These are phyloP conservation scores for Operophtera brumata DNA, from an alignment of 2,888 invertebrate genomes.

Conservation along the genomic window DNA sequence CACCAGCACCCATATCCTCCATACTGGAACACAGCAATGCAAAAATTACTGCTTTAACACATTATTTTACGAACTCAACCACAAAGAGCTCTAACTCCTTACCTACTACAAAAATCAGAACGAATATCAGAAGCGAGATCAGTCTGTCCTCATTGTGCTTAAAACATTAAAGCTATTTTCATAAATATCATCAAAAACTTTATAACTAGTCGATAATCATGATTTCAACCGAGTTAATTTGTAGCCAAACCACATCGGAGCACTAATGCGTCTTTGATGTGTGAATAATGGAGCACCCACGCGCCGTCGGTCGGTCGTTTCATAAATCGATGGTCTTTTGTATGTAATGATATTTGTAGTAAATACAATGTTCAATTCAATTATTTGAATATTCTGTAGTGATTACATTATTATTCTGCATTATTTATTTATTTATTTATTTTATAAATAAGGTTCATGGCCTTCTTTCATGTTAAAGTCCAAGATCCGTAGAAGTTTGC, in stretches of 20 bases:
- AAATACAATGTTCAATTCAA: constrained; percentile 2
- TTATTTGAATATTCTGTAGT: not conserved
- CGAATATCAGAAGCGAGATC: not conserved
- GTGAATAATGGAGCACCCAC: constrained; percentile 14
- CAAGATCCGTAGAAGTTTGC: not conserved
- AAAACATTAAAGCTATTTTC: constrained; percentile 5
- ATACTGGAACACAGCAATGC: too few relatives aligned
- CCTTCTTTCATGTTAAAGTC: not conserved
- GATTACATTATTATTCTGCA: too few relatives aligned
- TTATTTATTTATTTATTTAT: too few relatives aligned
- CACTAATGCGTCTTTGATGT: constrained; percentile 16
- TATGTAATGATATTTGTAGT: constrained; percentile 2
- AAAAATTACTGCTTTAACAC: too few relatives aligned
- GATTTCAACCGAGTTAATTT: constrained; percentile 6
- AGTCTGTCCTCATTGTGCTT: not conserved
- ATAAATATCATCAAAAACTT: constrained; percentile 10
- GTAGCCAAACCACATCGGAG: constrained; percentile 1
- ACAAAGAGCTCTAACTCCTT: too few relatives aligned
- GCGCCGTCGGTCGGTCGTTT: not conserved
- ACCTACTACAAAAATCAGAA: too few relatives aligned
- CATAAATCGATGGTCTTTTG: constrained; percentile 14
- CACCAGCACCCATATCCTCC: too few relatives aligned
- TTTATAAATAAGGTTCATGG: too few relatives aligned
- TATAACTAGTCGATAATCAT: not conserved
- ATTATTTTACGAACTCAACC: too few relatives aligned